phyloP scores from a whole-genome alignment of 30 jellyfish, hydroid and myxozoan species.

The Sanderia malayensis region DNA sequence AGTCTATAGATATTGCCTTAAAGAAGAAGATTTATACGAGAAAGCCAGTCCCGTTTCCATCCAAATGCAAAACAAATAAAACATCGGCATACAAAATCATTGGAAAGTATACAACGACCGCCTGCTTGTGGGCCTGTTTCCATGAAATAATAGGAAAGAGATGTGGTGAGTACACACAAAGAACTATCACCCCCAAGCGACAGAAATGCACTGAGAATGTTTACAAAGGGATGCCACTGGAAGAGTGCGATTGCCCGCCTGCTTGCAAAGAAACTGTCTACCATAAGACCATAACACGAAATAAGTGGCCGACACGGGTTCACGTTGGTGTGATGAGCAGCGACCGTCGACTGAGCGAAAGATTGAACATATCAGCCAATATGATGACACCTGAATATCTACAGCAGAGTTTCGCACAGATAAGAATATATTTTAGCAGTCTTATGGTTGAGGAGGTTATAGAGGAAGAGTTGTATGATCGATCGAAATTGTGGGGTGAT shows the following conservation, averaged over 20 bases:
- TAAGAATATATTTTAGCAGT: slow-evolving; percentile 21
- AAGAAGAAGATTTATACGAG: not conserved
- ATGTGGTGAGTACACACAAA: slow-evolving; percentile 2
- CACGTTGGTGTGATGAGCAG: slow-evolving; percentile 4
- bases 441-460: not conserved
- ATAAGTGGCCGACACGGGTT: slow-evolving; percentile 30
- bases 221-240: slow-evolving; percentile 4
- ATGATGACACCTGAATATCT: not conserved
- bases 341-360: not conserved
- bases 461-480: slow-evolving; percentile 46
- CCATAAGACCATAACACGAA: not conserved
- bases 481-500: slow-evolving; percentile 11
- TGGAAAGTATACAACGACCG: slow-evolving; percentile 24
- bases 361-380: not conserved
- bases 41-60: slow-evolving; percentile 37
- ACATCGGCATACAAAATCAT: slow-evolving; percentile 31
- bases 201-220: slow-evolving; percentile 3
- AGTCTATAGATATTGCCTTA: slow-evolving; percentile 14
- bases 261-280: slow-evolving; percentile 37
- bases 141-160: slow-evolving; percentile 5
- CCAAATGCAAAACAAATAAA: slow-evolving; percentile 34
- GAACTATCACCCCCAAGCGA: slow-evolving; percentile 1
- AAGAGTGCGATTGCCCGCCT: slow-evolving; percentile 32
- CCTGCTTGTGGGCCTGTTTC: slow-evolving; percentile 27
- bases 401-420: slow-evolving; percentile 24